Evolutionary conservation across 35 echinoderm and acorn worm genomes (phyloP), one percentile per base, ranked within the genome.

Genomic region (Amphiura filiformis): DNA sequence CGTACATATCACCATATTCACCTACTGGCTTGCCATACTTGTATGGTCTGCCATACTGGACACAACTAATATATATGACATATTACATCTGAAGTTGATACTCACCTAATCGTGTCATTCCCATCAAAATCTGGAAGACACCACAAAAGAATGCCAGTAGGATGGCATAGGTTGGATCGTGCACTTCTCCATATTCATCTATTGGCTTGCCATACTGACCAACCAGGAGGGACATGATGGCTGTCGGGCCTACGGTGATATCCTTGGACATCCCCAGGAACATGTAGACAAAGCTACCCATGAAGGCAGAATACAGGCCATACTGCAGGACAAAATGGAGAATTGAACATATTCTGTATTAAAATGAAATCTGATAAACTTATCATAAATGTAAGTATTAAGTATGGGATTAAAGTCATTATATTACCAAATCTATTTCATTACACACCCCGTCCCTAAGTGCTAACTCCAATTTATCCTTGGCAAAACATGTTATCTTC

Each of bases 221-320:
- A 0, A 97, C 92, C 39, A 97, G 64, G 31, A 97, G 86, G 9
- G 95, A 97, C 95, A 97, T 94, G 28, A 97, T 93, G 77, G 95
- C 95, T 13, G 95, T 97, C 32, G 95, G 95, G 4, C 95, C 95
- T 11, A 97, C 81, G 0, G 88, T 85, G 31, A 97, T 89, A 38
- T 97, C 95, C 41, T 93, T 93, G 31, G 95, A 91, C 89, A 91
- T 97, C 11, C 95, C 95, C 26, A 97, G 70, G 37, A 97, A 39
- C 31, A 86, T 82, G 80, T 97, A 97, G 64, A 97, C 84, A 56
- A 94, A 94, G 11, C 92, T 76, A 42, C 95, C 95, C 89, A 97
- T 91, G 40, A 94, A 91, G 4, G 95, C 81, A 0, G 95, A 88
- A 80, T 97, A 97, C 39, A 97, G 83, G 28, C 95, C 95, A 91